phyloP scores from a whole-genome alignment of 2,113 vertebrate species.

The Rhynchomys soricoides region DNA sequence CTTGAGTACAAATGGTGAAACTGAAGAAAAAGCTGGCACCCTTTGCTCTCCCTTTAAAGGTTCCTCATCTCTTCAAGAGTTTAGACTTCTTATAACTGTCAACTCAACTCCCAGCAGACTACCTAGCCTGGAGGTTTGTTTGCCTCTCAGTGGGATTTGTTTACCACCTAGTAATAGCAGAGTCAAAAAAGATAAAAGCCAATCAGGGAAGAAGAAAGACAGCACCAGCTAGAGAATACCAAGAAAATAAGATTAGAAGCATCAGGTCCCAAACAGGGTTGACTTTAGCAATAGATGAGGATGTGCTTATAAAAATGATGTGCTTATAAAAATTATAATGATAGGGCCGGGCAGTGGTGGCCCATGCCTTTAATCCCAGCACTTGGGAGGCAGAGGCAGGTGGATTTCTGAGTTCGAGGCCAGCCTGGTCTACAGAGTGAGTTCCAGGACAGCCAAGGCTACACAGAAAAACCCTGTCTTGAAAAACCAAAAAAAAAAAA shows the following conservation, averaged over 20 bases:
- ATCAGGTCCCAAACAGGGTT: neutral
- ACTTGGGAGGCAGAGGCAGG: too few relatives aligned
- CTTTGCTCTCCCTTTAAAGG: slow-evolving; percentile 58
- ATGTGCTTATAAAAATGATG: too few relatives aligned
- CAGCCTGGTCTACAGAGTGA: too few relatives aligned
- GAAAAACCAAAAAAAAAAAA: too few relatives aligned
- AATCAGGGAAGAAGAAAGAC: slow-evolving; percentile 66
- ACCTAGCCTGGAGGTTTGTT: slow-evolving; percentile 65
- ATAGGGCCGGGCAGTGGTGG: too few relatives aligned
- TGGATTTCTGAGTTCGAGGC: too few relatives aligned
- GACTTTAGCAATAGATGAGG: neutral
- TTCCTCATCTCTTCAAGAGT: slow-evolving; percentile 63
- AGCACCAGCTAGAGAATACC: slow-evolving; percentile 50
- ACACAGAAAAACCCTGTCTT: too few relatives aligned
- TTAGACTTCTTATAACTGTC: slow-evolving; percentile 57
- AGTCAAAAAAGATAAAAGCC: slow-evolving; percentile 73
- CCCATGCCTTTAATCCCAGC: too few relatives aligned
- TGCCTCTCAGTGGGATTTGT: slow-evolving; percentile 72
- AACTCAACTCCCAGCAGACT: slow-evolving; percentile 56
- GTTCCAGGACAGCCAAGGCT: too few relatives aligned
- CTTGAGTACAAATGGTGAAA: slow-evolving; percentile 66
- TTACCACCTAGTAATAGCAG: slow-evolving; percentile 63
- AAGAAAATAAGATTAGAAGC: slow-evolving; percentile 67
- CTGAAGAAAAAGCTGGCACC: slow-evolving; percentile 34
- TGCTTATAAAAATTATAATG: too few relatives aligned